Percentiles rank a stretch among this genome's conserved stretches.
Evolutionary conservation across 2,113 vertebrate genomes (phyloP).

Genomic region (Ammodytes marinus): DNA sequence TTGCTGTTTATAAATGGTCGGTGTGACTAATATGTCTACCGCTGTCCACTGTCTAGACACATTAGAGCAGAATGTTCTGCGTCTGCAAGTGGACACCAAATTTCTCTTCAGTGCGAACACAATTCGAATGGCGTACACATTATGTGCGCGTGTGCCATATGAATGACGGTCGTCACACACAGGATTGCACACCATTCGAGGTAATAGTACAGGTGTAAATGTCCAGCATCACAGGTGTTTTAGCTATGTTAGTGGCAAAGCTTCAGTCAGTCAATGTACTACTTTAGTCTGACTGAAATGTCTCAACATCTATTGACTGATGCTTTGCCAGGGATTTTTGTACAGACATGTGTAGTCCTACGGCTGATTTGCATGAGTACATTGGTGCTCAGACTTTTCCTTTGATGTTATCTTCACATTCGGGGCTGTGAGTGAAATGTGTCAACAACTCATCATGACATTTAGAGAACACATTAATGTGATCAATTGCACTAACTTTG

Average conservation of each 20-base stretch:
- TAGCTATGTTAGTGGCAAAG: too few relatives aligned
- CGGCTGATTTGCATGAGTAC: too few relatives aligned
- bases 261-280: too few relatives aligned
- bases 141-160: constrained; percentile 16
- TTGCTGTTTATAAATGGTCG: constrained; percentile 58
- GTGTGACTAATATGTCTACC: constrained; percentile 56
- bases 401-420: too few relatives aligned
- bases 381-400: too few relatives aligned
- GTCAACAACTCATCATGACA: too few relatives aligned
- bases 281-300: neutral
- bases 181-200: too few relatives aligned
- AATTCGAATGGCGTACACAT: constrained; percentile 4
- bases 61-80: constrained; percentile 39
- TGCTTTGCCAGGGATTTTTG: neutral
- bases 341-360: neutral
- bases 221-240: too few relatives aligned
- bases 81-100: constrained; percentile 39
- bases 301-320: neutral
- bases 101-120: constrained; percentile 27
- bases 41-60: constrained; percentile 62
- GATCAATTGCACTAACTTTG: neutral
- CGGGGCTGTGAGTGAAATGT: too few relatives aligned
- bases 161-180: neutral
- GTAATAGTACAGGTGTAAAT: too few relatives aligned
- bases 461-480: neutral